Conservation (phyloP, 2,113 vertebrate genomes). For the Equus przewalskii region DNA sequence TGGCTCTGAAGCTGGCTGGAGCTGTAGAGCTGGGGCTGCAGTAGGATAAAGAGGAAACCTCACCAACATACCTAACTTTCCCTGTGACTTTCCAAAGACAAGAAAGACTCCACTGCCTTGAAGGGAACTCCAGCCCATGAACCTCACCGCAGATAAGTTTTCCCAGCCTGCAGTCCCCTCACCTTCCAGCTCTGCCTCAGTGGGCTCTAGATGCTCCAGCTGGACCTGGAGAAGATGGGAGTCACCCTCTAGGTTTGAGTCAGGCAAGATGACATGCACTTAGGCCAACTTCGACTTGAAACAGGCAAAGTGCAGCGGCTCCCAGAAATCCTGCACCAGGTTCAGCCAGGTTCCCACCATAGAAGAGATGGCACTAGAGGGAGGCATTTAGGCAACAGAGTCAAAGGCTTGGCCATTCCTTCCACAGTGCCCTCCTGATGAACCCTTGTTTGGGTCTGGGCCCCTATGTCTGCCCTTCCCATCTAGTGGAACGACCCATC, state of each 20-base stretch:
- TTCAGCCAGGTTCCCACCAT: conserved; percentile 95
- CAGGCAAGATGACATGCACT: conserved; percentile 91
- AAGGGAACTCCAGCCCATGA: background rate
- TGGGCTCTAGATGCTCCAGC: conserved; percentile 92
- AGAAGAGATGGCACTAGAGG: conserved; percentile 92
- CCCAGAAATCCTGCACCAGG: conserved; percentile 95
- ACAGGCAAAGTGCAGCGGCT: conserved; percentile 90
- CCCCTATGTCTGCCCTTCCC: background rate
- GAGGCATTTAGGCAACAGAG: background rate
- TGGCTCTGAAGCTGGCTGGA: background rate
- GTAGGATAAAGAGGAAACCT: background rate
- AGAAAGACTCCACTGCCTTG: too few species aligned
- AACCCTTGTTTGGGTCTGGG: too few species aligned
- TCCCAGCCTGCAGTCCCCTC: background rate
- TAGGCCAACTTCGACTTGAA: conserved; percentile 93
- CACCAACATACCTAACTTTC: background rate
- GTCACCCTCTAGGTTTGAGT: conserved; percentile 81
- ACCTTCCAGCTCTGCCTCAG: conserved; percentile 91
- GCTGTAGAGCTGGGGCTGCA: background rate
- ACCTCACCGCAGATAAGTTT: too few species aligned
- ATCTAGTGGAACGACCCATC: too few species aligned
- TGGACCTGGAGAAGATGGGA: too few species aligned
- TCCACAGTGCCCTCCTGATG: background rate
- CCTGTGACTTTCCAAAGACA: background rate
- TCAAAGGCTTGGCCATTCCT: background rate